Evolutionary conservation across 2,888 invertebrate species (phyloP), one percentile per base, ranked within the genome.

Genomic region (Apeira syringaria): DNA sequence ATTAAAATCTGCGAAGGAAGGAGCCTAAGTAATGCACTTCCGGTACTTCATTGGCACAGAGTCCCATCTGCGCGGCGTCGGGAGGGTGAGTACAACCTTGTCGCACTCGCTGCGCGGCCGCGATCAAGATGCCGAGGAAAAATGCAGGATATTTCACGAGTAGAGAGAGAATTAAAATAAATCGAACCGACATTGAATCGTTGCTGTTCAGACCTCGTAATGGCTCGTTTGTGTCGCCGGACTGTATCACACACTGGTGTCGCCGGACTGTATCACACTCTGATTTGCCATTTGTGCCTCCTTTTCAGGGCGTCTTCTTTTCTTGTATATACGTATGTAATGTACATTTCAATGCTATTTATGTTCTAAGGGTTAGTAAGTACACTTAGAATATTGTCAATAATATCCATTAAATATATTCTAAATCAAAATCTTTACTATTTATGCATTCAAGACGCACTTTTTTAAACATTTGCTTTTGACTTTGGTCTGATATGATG

Each of bases 1-100:
- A 68, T 70, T 74, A 72, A 74, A 69, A 68, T 68, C 67, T 67
- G 56, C 51, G 55, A 53, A 48, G 62, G 55, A 59, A 61, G 56
- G 59, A 62, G 56, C 50, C 60, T 64, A 64, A 69, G 68, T 68
- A 67, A 73, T 74, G 74, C 74, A 74, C 64, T 69, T 64, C 63
- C 59, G 56, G 43, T 53, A 53, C n/a, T 49, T 47, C 38, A 33
- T 50, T 47, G 50, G 7, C 54, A 48, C 60, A 56, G 49, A 54
- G 59, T 60, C 56, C 60, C 53, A 57, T 43, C 54, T 46, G 44
- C 47, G 44, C 37, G 28, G 38, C 39, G 42, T 31, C 38, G 36
- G 30, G 48, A 38, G 33, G 35, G 37, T 33, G 34, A 33, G 39
- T 32, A 47, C 52, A 43, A 53, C 62, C 41, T 36, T 57, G 56